Base-by-base conservation (phyloP, 1,140 invertebrate species). In the Heliothis subflexa region DNA sequence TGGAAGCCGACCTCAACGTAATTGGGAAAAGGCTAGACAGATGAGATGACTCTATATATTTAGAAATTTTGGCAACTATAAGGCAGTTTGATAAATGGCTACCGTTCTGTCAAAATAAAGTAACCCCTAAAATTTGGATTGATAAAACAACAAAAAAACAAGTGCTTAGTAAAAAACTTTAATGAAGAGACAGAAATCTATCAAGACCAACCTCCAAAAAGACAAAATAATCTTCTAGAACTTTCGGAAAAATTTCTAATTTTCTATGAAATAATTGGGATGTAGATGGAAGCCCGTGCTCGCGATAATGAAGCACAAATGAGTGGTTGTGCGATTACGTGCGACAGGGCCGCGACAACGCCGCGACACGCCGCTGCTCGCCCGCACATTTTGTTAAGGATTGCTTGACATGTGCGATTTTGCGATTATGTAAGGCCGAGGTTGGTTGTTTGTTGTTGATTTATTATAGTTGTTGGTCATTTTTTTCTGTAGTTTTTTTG, bases 331-430 rank as follows among this genome's bases (percentile, higher is more conserved):
- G 59, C 79, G 66, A 80, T 73, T 76, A 74, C 66, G 50, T 21
- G 47, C 50, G 76, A 85, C 83, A 83, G 78, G 18, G 21, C 21
- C 21, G 21, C 21, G 21, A 25, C 21, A 25, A 25, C 21, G 21
- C 54, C 61, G 74, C 75, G 78, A 83, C 78, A 80, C 49, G 71
- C 61, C 12, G 33, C 14, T 28, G 25, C 73, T 72, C 79, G 83
- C 77, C 82, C 82, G 82, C 82, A 85, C 82, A 81, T 82, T 82
- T 81, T 80, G 78, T 76, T 81, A 85, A 83, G 72, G 84, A 79
- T 79, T 61, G 71, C 61, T 80, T 62, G 74, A 82, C 73, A 81
- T 52, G 40, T 45, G 74, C 79, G 81, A 86, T 50, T 80, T 71
- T 71, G 25, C 16, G 74, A 54, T 45, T 68, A 61, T 52, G n/a